Base-by-base conservation (phyloP, 2,888 invertebrate genomes). In the Buathra laborator region DNA sequence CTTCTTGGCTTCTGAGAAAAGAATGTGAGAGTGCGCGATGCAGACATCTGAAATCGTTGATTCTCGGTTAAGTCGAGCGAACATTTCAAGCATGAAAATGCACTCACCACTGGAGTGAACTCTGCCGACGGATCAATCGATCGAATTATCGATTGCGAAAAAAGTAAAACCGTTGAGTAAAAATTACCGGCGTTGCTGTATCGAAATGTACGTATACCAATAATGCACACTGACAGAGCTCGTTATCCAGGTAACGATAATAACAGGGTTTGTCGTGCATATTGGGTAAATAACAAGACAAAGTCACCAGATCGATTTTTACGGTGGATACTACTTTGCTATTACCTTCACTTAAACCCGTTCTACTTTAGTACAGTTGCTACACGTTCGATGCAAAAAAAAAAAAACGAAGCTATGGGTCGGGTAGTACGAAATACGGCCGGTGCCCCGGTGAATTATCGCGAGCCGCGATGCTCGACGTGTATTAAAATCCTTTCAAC, bases 401-500 rank as follows among this genome's bases (percentile, higher is more conserved):
- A 29, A 75, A 44, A 46, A 67, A 59, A 64, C 37, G n/a, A 48
- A 37, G 19, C 70, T 62, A n/a, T 16, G 48, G 12, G 67, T n/a
- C 53, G 84, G 77, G 79, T 53, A 80, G 79, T 71, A 64, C 76
- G 86, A 90, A 89, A 90, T 90, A 89, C 88, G 88, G 89, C 82
- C 74, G 82, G 85, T 84, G 89, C 89, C 87, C 83, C 87, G 88
- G 88, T 89, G 89, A 92, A 91, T 91, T 90, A 90, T 89, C 85
- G 86, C 85, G 64, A 80, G 70, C 46, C 78, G 83, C 84, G 85
- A 85, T 86, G 83, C 88, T 86, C 86, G 89, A 88, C 89, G 88
- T 89, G 89, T 89, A 91, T 91, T 91, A 91, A 91, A 91, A 91
- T 92, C 91, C 90, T 90, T 91, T 92, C 91, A 92, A 91, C 89